Conservation (phyloP, 1,140 invertebrate genomes). For the Ips typographus region DNA sequence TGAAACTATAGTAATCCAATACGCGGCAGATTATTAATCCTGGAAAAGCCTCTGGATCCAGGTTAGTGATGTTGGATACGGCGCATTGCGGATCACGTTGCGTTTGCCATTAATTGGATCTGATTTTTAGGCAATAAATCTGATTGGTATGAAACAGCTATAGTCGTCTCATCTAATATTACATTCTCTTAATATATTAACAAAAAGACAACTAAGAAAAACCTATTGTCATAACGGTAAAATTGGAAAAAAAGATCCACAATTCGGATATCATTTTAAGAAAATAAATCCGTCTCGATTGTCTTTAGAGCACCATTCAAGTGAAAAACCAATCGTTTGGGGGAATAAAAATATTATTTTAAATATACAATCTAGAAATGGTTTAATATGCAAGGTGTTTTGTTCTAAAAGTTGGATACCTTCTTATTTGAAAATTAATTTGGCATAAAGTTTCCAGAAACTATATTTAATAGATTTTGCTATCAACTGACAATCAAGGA, state of each 20-base stretch:
- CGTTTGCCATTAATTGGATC: conserved; percentile 2
- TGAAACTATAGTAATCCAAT: conserved; percentile 5
- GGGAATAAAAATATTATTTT: background rate
- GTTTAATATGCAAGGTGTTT: too few relatives aligned
- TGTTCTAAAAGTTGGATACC: too few relatives aligned
- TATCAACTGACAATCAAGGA: background rate
- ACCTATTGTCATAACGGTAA: too few relatives aligned
- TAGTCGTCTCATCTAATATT: too few relatives aligned
- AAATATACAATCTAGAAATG: too few relatives aligned
- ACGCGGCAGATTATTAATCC: background rate
- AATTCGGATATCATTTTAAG: conserved; percentile 4
- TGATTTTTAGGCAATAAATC: background rate
- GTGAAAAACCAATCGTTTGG: background rate
- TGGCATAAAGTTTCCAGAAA: too few relatives aligned
- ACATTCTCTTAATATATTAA: too few relatives aligned
- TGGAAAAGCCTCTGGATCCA: conserved; percentile 5
- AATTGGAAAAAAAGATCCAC: background rate
- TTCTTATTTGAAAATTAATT: too few relatives aligned
- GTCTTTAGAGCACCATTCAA: background rate
- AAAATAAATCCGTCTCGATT: background rate
- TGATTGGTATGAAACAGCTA: background rate
- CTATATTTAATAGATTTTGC: too few relatives aligned
- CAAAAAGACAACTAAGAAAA: too few relatives aligned
- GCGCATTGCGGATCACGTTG: conserved; percentile 5
- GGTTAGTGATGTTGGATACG: conserved; percentile 2